Conservation (phyloP, 2,113 vertebrate genomes). For the Lucifuga dentata region DNA sequence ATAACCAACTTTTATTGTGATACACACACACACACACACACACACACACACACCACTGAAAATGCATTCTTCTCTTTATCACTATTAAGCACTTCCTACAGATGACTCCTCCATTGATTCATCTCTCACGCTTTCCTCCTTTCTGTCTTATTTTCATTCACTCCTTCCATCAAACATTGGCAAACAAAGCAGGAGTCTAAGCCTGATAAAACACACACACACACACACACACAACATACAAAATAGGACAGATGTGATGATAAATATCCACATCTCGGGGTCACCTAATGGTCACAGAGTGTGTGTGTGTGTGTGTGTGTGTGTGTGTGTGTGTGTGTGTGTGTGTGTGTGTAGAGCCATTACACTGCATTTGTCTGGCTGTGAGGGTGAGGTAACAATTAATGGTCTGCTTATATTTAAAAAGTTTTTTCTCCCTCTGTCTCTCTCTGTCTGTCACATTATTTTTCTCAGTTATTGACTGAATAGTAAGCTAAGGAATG, state of each 20-base stretch:
- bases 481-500: constrained; percentile 13
- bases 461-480: constrained; percentile 56
- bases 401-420: constrained; percentile 56
- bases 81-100: constrained; percentile 58
- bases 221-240: constrained; percentile 61
- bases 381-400: constrained; percentile 61
- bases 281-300: constrained; percentile 57
- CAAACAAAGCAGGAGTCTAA: constrained; percentile 41
- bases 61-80: constrained; percentile 44
- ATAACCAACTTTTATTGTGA: constrained; percentile 52
- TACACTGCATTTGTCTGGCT: constrained; percentile 50
- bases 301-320: constrained; percentile 24
- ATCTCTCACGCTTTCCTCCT: constrained; percentile 9
- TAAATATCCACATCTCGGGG: constrained; percentile 60
- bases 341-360: constrained; percentile 37
- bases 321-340: constrained; percentile 7
- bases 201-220: constrained; percentile 60
- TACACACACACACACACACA: constrained; percentile 21
- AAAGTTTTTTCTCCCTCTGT: constrained; percentile 33
- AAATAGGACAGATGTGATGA: constrained; percentile 69
- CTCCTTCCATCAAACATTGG: constrained; percentile 36
- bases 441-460: constrained; percentile 54
- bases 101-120: constrained; percentile 31
- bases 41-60: background rate
- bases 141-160: constrained; percentile 10